phyloP scores from a whole-genome alignment of 2,888 invertebrate genomes.

The Ischnus inquisitorius region DNA sequence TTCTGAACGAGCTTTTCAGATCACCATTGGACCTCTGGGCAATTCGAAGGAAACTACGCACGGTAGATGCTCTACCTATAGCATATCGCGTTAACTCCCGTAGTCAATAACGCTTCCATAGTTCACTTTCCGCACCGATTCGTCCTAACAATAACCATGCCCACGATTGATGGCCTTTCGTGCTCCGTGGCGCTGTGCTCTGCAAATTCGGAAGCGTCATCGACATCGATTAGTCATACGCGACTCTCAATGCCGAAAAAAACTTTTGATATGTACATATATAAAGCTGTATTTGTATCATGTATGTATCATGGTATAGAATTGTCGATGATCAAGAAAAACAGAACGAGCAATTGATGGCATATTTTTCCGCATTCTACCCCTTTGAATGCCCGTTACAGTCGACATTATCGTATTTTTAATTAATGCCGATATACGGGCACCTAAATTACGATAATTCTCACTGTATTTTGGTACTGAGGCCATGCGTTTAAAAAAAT shows the following conservation, averaged over 20 bases:
- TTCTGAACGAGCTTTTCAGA: slow-evolving; percentile 2
- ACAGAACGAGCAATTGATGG: neutral
- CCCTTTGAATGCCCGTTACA: neutral
- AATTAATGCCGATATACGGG: neutral
- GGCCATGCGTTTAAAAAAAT: too few relatives aligned
- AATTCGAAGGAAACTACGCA: slow-evolving; percentile 21
- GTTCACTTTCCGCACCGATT: slow-evolving; percentile 36
- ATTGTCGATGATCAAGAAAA: slow-evolving; percentile 3
- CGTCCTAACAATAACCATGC: slow-evolving; percentile 4
- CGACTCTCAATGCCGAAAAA: neutral
- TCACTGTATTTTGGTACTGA: neutral
- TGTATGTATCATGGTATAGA: neutral
- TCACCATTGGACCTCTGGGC: neutral
- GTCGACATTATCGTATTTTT: neutral
- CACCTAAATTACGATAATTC: neutral
- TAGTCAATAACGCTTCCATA: slow-evolving; percentile 20
- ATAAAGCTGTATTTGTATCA: too few relatives aligned
- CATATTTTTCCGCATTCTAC: neutral
- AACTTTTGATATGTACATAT: neutral
- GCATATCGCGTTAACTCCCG: neutral
- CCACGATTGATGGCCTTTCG: slow-evolving; percentile 37
- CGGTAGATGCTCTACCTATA: slow-evolving; percentile 3
- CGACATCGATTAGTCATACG: slow-evolving; percentile 35
- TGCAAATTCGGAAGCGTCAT: slow-evolving; percentile 36
- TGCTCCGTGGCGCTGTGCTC: slow-evolving; percentile 23